Conservation (phyloP, 2,113 vertebrate genomes). For the Lethenteron camtschaticum region DNA sequence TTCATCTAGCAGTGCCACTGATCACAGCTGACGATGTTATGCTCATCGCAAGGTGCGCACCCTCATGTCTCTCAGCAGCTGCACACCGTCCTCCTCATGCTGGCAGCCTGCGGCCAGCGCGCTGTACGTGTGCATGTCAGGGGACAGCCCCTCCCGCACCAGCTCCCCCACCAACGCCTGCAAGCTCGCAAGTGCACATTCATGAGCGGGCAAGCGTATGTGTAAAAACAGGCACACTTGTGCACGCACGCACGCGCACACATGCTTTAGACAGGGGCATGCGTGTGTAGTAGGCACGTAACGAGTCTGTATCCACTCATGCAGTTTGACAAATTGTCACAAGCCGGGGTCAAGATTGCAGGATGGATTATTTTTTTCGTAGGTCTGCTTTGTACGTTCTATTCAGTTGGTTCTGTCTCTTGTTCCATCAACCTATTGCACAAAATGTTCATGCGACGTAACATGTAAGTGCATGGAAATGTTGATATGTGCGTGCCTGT, state of each 20-base stretch:
- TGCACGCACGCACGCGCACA: background rate
- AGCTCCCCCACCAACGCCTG: slow-evolving; percentile 43
- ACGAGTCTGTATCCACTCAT: no score
- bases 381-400: no score
- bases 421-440: background rate
- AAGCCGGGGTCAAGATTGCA: no score
- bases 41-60: slow-evolving; percentile 19
- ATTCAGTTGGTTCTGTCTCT: background rate
- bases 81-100: slow-evolving; percentile 31
- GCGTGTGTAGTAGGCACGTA: no score
- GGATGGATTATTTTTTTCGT: no score
- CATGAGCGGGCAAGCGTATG: background rate
- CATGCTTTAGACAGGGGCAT: background rate
- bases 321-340: no score
- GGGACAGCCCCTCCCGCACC: slow-evolving; percentile 25
- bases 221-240: background rate
- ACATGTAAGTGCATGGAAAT: background rate
- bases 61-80: slow-evolving; percentile 58
- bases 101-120: slow-evolving; percentile 49
- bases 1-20: background rate
- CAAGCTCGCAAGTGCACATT: slow-evolving; percentile 6
- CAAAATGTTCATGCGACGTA: background rate
- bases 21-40: background rate
- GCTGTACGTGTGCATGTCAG: slow-evolving; percentile 49
- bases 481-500: background rate